Base-by-base conservation (phyloP, 1,140 invertebrate genomes). In the Akabosia matsudoensis region DNA sequence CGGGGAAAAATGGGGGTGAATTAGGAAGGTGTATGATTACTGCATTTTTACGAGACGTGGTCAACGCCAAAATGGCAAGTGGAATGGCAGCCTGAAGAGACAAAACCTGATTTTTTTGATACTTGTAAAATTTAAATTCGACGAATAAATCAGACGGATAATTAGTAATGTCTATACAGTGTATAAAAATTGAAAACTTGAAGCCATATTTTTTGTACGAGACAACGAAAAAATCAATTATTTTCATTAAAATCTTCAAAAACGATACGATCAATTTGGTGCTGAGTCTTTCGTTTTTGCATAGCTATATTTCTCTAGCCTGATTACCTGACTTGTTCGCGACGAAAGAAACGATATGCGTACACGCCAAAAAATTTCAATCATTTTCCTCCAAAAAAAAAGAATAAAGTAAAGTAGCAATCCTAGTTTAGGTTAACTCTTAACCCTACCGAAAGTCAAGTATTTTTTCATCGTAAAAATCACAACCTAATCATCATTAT, bases 31-130 rank as follows among this genome's bases (percentile, higher is more conserved):
- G 37, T 45, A 45, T 45, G 7, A 45, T 45, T 45, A 45, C 18
- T 45, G 37, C 37, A 45, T 45, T 45, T 45, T 45, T 45, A 45
- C 37, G 37, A 45, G 37, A 45, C 37, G 18, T 45, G 7, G 18
- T 45, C 37, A 45, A 45, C 37, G 37, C 37, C 7, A 45, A 45
- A 45, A 45, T 18, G 18, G 18, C 18, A 45, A 45, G 7, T 18
- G 37, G 37, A 45, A 18, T 45, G 18, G 37, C 37, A 45, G 37
- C 37, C n/a, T n/a, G n/a, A 18, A 61, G 24, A 7, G 24, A 61
- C 13, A 61, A 61, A 61, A 61, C 54, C 54, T 61, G 54, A 14
- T 61, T 45, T 45, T n/a, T 45, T 45, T 45, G 37, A 45, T 45
- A 45, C 37, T 45, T 18, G 37, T 45, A 45, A 45, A 45, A 45